Base-by-base conservation (phyloP, 2,113 vertebrate species). In the Spea bombifrons region DNA sequence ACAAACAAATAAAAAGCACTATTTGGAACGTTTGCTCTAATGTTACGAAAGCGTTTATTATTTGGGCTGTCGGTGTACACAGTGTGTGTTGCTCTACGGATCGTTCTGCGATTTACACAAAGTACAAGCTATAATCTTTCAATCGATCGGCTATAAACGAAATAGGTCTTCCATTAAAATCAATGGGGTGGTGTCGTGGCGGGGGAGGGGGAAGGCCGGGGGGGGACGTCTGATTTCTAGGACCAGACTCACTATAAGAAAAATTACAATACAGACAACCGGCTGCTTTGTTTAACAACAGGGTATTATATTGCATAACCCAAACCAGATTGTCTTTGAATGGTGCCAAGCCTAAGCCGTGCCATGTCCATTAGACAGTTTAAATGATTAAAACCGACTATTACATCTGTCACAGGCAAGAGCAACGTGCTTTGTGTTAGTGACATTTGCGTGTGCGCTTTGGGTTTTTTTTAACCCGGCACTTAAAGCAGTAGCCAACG, bases 401-500 rank as follows among this genome's bases (percentile, higher is more conserved):
- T 12, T 44, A 52, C 12, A 17, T 3, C 73, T 52, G 63, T 45
- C 63, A 45, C 30, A 66, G 59, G 49, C 63, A n/a, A 73, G 55
- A 53, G 48, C 49, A 43, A 46, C 48, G 45, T 52, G 63, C 64
- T 44, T 66, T 53, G 12, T 46, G 9, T 75, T 71, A 44, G 8
- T 30, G 17, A 17, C 45, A 5, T 45, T 52, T 47, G 55, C 45
- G 16, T 17, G 16, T 44, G 48, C 73, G 5, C 64, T 75, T 75
- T 75, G 45, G 53, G 52, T 49, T 66, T 8, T 15, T 66, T 66
- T 53, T 53, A 10, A 47, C 8, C 48, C 16, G 43, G 17, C 17
- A 30, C 73, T 78, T 55, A 63, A 76, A 17, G 13, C 77, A 72
- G 84, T 5, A 79, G 73, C 63, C 61, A 10, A 44, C 57, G 53